Conservation (phyloP, 2,888 invertebrate genomes). For the Fragum whitleyi region DNA sequence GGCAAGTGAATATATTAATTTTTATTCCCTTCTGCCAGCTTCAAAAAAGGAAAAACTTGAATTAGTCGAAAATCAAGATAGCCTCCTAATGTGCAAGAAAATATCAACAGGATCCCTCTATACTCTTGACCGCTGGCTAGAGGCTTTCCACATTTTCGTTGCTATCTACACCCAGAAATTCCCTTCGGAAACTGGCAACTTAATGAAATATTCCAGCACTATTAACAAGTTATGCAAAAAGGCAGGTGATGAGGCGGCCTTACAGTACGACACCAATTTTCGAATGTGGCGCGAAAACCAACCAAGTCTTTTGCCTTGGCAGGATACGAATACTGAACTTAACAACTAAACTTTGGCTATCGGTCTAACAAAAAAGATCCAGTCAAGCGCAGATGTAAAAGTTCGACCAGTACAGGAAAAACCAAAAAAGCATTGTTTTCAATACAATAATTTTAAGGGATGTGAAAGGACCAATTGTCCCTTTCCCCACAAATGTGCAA, state of each 20-base stretch:
- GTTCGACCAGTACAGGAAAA: neutral
- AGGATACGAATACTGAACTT: constrained; percentile 1
- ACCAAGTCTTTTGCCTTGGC: constrained; percentile 6
- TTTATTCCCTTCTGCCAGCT: neutral
- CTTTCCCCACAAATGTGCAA: constrained; percentile 22
- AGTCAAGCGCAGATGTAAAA: neutral
- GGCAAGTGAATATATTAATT: constrained; percentile 9
- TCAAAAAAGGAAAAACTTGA: constrained; percentile 6
- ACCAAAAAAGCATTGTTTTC: constrained; percentile 20
- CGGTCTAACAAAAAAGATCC: neutral
- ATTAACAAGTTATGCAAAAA: neutral
- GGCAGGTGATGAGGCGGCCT: neutral
- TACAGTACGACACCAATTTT: neutral
- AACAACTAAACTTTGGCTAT: constrained; percentile 24
- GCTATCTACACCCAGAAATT: neutral
- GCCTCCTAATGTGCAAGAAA: neutral
- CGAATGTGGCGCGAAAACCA: neutral
- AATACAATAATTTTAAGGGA: constrained; percentile 26
- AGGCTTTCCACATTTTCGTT: neutral
- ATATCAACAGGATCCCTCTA: neutral
- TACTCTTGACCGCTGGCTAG: neutral
- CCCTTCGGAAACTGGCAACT: neutral
- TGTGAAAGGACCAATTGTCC: constrained; percentile 17
- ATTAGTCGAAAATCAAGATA: neutral
- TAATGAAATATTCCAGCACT: neutral